Conservation (phyloP, 2,797 vertebrate genomes). For the Macroramphosus scolopax region DNA sequence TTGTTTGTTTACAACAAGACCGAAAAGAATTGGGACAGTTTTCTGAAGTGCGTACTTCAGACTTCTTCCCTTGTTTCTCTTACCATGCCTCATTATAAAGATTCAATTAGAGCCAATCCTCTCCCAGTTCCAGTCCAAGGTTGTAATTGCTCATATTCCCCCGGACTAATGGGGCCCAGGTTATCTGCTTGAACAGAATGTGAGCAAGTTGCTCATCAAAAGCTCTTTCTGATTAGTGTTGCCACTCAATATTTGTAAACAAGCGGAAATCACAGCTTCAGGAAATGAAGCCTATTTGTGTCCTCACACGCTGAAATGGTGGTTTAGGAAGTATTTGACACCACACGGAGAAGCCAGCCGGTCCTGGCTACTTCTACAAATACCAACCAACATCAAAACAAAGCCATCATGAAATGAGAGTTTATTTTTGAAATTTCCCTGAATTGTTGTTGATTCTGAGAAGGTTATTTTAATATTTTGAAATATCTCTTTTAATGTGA, state of each 20-base stretch:
- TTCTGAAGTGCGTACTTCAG: background rate
- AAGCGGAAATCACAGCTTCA: slow-evolving; percentile 27
- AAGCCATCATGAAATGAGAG: slow-evolving; percentile 31
- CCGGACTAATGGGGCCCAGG: slow-evolving; percentile 31
- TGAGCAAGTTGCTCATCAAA: slow-evolving; percentile 54
- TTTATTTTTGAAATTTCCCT: no score
- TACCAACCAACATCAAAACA: slow-evolving; percentile 39
- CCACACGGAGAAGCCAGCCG: slow-evolving; percentile 41
- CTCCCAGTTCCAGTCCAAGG: slow-evolving; percentile 24
- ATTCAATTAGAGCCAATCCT: slow-evolving; percentile 24
- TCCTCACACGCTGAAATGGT: slow-evolving; percentile 25
- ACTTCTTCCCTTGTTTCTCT: slow-evolving; percentile 8
- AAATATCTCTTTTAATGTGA: no score
- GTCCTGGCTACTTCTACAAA: slow-evolving; percentile 23
- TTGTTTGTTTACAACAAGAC: slow-evolving; percentile 1
- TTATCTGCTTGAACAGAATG: slow-evolving; percentile 40
- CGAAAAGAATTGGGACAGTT: slow-evolving; percentile 3
- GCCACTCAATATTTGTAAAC: slow-evolving; percentile 46
- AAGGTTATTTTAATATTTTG: no score
- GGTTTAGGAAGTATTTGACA: slow-evolving; percentile 25
- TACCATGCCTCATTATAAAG: slow-evolving; percentile 1
- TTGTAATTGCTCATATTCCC: slow-evolving; percentile 47
- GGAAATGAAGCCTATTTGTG: slow-evolving; percentile 58
- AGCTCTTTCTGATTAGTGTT: slow-evolving; percentile 56
- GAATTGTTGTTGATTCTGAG: no score